Evolutionary conservation across 2,113 vertebrate genomes (phyloP), one percentile per base, ranked within the genome.

Genomic region (Macquaria ambigua): DNA sequence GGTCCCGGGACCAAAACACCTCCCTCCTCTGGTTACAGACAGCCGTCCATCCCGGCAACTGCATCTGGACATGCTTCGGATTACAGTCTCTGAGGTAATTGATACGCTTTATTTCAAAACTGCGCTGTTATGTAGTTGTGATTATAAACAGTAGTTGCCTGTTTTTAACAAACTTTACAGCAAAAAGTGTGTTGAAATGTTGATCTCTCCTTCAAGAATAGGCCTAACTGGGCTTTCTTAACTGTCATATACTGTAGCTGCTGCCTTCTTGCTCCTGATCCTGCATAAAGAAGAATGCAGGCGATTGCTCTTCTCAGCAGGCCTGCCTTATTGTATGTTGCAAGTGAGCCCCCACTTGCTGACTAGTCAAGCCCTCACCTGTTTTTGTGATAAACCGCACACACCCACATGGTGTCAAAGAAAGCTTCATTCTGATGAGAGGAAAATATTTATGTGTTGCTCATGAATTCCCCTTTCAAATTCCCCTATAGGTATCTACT

Each of bases 1-100:
- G 39, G 72, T 87, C 82, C 64, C 31, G 67, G 74, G 73, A 84
- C 53, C 43, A n/a, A 31, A 69, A 31, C 70, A 58, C 67, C 23
- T 63, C 46, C 62, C 8, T 56, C 28, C 55, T 18, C 39, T 34
- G 25, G 8, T 21, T 2, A 31, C 48, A 21, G 25, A 21, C 80
- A 41, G 46, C 9, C 82, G 63, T 77, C 59, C 50, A 28, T 73
- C 72, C 66, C 48, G 10, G 12, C 34, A 31, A 23, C 69, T 39
- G 55, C 73, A 23, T 25, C 64, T 53, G 64, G 72, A 87, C 46
- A 89, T 88, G 89, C 46, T 77, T 8, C 56, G 68, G 74, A 77
- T 20, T 31, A 28, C 81, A 76, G 39, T 9, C 59, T 63, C 76
- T 48, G 66, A 92, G 93, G 94, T 94, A 93, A 70, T 31, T 1